Percentiles rank a stretch among this genome's conserved stretches.
Conservation (phyloP, 1,140 invertebrate species). For the Helicoverpa armigera region DNA sequence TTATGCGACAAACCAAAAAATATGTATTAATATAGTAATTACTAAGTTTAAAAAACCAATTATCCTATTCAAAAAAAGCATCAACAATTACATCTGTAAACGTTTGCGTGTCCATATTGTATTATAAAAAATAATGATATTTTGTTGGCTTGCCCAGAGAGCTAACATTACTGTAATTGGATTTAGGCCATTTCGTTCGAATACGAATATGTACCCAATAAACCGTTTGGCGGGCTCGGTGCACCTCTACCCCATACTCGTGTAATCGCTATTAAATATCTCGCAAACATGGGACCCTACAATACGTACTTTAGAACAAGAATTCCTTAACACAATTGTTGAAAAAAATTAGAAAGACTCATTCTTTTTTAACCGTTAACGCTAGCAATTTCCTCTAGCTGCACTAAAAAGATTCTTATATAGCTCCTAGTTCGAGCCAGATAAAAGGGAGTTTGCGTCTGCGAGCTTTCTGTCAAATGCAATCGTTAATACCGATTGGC, state of each 20-base stretch:
- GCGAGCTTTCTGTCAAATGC: slow-evolving; percentile 53
- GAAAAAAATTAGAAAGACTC: slow-evolving; percentile 18
- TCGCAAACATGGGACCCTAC: slow-evolving; percentile 9
- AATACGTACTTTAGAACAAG: not conserved
- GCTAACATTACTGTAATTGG: slow-evolving; percentile 51
- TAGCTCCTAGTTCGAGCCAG: slow-evolving; percentile 21
- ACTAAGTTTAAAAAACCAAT: too few species aligned
- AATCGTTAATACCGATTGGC: slow-evolving; percentile 51
- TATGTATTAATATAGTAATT: too few species aligned
- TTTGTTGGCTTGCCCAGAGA: slow-evolving; percentile 49
- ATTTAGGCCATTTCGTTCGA: slow-evolving; percentile 49
- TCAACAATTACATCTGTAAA: not conserved
- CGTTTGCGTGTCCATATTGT: slow-evolving; percentile 25
- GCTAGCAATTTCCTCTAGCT: slow-evolving; percentile 12
- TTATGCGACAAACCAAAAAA: too few species aligned
- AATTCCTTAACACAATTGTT: not conserved
- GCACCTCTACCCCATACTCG: slow-evolving; percentile 31
- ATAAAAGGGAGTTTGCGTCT: slow-evolving; percentile 41
- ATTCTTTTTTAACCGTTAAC: slow-evolving; percentile 19
- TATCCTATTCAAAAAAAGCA: too few species aligned
- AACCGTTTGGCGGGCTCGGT: slow-evolving; percentile 35
- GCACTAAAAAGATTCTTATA: slow-evolving; percentile 1
- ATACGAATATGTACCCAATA: slow-evolving; percentile 50
- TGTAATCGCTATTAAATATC: slow-evolving; percentile 33
- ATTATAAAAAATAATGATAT: slow-evolving; percentile 54